Evolutionary conservation across 2,888 invertebrate genomes (phyloP).

Genomic region (Myopa testacea): DNA sequence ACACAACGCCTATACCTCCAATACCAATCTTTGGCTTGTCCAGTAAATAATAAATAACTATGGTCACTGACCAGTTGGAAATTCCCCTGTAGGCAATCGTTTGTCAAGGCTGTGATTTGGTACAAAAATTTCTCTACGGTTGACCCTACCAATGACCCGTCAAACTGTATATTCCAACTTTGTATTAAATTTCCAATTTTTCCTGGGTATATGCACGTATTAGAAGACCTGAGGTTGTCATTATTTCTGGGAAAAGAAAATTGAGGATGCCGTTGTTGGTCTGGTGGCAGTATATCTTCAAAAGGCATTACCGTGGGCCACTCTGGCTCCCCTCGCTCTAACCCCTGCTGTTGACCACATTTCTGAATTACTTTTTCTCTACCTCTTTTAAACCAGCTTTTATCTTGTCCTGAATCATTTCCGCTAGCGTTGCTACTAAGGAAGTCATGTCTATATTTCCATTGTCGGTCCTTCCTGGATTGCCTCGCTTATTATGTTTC

Average conservation of each 20-base stretch:
- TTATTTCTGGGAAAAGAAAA: neutral
- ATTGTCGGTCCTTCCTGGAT: neutral
- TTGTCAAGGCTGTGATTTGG: neutral
- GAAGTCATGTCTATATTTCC: neutral
- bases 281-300: neutral
- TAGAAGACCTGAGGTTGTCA: neutral
- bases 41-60: neutral
- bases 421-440: neutral
- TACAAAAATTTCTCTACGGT: neutral
- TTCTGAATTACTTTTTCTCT: neutral
- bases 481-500: neutral
- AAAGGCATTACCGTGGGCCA: neutral
- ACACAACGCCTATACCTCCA: conserved; percentile 28
- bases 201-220: neutral
- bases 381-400: neutral
- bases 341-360: neutral
- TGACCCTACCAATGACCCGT: neutral
- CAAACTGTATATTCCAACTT: neutral
- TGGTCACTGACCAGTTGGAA: neutral
- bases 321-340: neutral
- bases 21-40: neutral
- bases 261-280: neutral
- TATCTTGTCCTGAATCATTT: neutral
- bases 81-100: neutral
- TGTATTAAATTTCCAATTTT: neutral